Percentiles rank a stretch among this genome's conserved stretches.
phyloP scores from a whole-genome alignment of 92 coral and sea anemone species.

The Parazoanthus swiftii region DNA sequence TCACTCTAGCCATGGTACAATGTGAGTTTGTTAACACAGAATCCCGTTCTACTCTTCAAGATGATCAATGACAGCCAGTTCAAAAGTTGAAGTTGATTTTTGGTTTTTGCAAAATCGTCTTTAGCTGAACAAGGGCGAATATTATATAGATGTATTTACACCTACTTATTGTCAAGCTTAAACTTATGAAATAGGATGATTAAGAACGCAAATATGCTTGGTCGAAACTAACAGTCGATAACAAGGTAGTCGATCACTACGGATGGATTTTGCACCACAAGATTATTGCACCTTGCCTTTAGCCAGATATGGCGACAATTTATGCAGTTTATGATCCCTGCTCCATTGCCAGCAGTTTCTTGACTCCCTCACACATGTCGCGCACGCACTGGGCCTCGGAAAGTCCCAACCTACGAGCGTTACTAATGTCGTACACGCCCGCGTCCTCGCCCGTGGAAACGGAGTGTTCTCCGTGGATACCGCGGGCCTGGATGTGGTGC shows the following conservation, averaged over 20 bases:
- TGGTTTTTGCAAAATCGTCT: too few species aligned
- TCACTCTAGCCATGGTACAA: too few species aligned
- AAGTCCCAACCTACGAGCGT: conserved; percentile 81
- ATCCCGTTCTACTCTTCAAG: too few species aligned
- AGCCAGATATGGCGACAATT: not conserved
- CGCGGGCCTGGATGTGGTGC: conserved; percentile 80
- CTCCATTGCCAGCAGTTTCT: conserved; percentile 78
- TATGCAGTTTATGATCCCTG: conserved; percentile 47
- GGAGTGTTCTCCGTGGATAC: conserved; percentile 87
- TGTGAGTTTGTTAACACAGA: too few species aligned
- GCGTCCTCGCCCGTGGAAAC: conserved; percentile 85
- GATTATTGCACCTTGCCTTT: conserved; percentile 17
- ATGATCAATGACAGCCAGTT: too few species aligned
- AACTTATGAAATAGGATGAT: too few species aligned
- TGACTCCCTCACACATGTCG: conserved; percentile 94
- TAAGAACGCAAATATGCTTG: not conserved
- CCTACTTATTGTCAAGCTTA: too few species aligned
- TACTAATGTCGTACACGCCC: conserved; percentile 87
- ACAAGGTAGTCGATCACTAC: not conserved
- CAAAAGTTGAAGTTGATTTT: too few species aligned
- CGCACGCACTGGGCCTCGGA: conserved; percentile 94
- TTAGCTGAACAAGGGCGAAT: too few species aligned
- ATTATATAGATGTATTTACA: too few species aligned
- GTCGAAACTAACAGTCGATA: not conserved
- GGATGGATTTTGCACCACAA: not conserved